Base-by-base conservation (phyloP, 2,797 vertebrate genomes). In the Garrulus glandarius region DNA sequence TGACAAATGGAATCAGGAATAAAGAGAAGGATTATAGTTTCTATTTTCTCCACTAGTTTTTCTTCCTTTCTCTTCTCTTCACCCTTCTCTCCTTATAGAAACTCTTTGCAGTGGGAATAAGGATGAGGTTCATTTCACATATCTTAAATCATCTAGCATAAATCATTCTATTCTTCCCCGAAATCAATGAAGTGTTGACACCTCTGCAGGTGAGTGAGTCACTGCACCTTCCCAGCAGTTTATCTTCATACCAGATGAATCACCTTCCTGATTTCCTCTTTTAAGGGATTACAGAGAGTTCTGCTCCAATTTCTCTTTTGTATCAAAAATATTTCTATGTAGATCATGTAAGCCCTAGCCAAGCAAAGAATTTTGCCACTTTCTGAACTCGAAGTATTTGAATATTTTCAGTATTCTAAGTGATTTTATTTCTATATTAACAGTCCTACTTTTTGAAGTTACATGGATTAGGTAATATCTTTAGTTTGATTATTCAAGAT, bases 281-380 rank as follows among this genome's bases (percentile, higher is more conserved):
- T 81, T 56, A 30, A 18, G 4, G 4, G 11, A 67, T 11, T 79
- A 27, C 43, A 69, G 34, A 69, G 11, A 60, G 69, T 90, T 84
- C 23, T 29, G 1, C 36, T 53, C 9, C 36, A 75, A 7, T 3
- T 78, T 74, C 6, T 23, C 10, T 68, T 85, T 77, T 30, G 5
- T 39, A 50, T 32, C 5, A 88, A 46, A 87, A 70, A 24, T n/a
- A 60, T 17, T 71, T 81, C 3, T 63, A 10, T 75, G 74, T 44
- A 70, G 19, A 41, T 16, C 0, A 0, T 41, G 5, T 39, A 81
- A 76, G 6, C 22, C n/a, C 32, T 34, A 59, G 8, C 4, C 10
- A 75, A 69, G 17, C 2, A 78, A 71, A 50, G 5, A 56, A 52
- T 34, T 60, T 71, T 24, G 46, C 13, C 6, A 41, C 15, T 56